Evolutionary conservation across 2,113 vertebrate genomes (phyloP).

Genomic region (Redunca redunca): DNA sequence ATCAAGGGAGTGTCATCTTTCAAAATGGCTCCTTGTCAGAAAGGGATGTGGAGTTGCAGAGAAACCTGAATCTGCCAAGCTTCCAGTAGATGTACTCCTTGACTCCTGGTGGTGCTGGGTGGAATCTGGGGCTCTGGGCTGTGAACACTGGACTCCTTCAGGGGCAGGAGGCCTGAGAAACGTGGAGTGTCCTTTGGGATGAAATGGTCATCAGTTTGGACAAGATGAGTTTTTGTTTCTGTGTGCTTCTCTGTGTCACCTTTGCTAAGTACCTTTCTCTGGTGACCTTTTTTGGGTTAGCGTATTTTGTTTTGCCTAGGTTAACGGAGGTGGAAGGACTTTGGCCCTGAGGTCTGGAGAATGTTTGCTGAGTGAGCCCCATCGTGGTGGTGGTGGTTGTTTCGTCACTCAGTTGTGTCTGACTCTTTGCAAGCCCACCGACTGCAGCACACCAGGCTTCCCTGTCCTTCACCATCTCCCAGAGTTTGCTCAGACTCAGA

Average conservation of each 20-base stretch:
- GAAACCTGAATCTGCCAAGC: constrained; percentile 10
- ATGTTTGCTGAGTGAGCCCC: neutral
- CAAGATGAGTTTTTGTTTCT: neutral
- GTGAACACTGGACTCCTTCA: neutral
- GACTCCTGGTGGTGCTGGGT: neutral
- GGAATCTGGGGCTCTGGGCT: neutral
- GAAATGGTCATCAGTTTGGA: neutral
- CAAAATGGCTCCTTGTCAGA: constrained; percentile 52
- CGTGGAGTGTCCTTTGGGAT: neutral
- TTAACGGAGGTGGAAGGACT: neutral
- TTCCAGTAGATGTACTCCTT: constrained; percentile 8
- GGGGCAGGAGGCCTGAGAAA: neutral
- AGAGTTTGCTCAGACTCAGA: neutral
- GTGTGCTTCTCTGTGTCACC: neutral
- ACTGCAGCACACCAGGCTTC: neutral
- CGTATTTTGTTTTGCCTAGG: neutral
- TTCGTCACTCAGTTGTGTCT: neutral
- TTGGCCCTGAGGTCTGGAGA: neutral
- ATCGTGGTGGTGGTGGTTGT: neutral
- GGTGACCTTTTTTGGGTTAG: neutral
- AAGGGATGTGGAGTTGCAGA: neutral
- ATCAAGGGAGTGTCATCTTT: constrained; percentile 40
- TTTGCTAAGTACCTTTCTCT: neutral
- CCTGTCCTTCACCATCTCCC: neutral
- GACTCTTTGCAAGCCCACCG: neutral